phyloP scores from a whole-genome alignment of 1,140 invertebrate genomes.

The Meloidogyne exigua region DNA sequence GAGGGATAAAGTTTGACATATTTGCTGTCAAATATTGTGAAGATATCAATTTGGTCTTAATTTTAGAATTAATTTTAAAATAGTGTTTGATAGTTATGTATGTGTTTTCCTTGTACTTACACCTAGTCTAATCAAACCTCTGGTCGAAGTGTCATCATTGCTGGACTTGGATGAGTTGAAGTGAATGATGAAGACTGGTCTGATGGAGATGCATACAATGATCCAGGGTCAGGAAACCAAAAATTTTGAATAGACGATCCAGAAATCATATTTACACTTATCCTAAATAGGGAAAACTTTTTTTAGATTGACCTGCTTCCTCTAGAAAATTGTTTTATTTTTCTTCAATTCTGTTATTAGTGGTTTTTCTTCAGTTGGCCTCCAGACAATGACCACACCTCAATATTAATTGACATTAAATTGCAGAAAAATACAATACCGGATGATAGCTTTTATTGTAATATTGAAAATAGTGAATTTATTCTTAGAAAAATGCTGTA shows the following conservation, averaged over 20 bases:
- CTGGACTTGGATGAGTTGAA: background rate
- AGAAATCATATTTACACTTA: background rate
- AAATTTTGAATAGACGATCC: background rate
- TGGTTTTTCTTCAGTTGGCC: background rate
- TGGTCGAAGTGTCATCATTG: background rate
- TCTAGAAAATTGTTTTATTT: background rate
- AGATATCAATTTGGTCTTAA: background rate
- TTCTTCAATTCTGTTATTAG: background rate
- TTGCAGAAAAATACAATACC: too few relatives aligned
- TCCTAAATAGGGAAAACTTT: background rate
- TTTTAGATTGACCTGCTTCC: background rate
- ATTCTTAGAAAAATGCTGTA: background rate
- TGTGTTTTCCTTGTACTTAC: too few relatives aligned
- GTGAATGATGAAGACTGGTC: background rate
- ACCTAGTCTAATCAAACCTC: background rate
- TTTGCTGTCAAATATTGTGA: background rate
- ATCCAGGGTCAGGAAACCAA: background rate
- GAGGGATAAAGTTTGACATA: constrained; percentile 2
- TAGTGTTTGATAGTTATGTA: too few relatives aligned
- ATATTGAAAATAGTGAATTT: too few relatives aligned
- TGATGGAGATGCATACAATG: background rate
- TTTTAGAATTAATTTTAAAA: background rate
- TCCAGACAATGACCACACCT: background rate
- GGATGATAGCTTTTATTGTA: too few relatives aligned
- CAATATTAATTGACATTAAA: background rate